Base-by-base conservation (phyloP, 2,113 vertebrate species). In the Barbus barbus region DNA sequence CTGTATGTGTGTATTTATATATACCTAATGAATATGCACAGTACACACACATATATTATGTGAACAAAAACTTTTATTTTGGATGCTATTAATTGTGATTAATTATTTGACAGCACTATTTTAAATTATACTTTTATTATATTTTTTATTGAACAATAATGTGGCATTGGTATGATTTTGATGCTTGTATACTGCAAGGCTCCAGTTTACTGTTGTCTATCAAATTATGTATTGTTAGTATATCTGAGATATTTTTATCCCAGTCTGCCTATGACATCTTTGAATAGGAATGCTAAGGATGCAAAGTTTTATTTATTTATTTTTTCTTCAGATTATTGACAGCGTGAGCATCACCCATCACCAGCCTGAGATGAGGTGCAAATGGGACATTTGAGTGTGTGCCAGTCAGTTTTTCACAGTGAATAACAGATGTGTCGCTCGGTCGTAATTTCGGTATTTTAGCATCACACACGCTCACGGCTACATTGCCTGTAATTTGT, bases 401-500 rank as follows among this genome's bases (percentile, higher is more conserved):
- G 26, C 26, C 61, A 71, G 31, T 53, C 44, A 58, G 41, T 33
- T 16, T 79, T 56, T 48, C 78, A 69, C 46, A 16, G 13, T 24
- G 28, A 83, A 16, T 26, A 38, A 77, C 58, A 83, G 38, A 61
- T 77, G 11, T 58, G 73, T 38, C 22, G 6, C 11, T 72, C 36
- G 6, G 20, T 41, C 22, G n/a, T 84, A 33, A 84, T 79, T 36
- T 60, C 0, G 1, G 14, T 20, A 72, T 56, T 65, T 56, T 67
- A 28, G 71, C 82, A 67, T n/a, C 18, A 24, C 16, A 44, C 31
- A 13, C 31, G 38, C 5, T 7, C 31, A 77, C 3, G 12, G 51
- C 75, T 16, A 41, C 76, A 78, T 41, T 61, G 61, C 22, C 76
- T 60, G 76, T 41, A 9, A 78, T 78, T 60, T 78, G 53, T 60